phyloP scores from a whole-genome alignment of 1,140 invertebrate species.

The Drosophila ficusphila region DNA sequence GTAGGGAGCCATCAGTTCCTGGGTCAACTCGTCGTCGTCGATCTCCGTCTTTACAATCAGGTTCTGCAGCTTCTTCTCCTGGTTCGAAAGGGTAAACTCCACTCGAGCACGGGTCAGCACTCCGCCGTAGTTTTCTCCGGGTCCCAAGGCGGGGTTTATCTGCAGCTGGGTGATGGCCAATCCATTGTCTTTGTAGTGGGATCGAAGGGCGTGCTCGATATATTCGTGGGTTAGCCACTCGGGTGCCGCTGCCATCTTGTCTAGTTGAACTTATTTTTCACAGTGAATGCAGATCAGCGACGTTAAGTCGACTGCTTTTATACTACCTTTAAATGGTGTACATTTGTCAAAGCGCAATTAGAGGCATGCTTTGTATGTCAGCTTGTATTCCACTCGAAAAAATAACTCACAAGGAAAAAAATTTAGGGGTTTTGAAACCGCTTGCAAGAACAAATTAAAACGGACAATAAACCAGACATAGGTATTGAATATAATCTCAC shows the following conservation, averaged over 20 bases:
- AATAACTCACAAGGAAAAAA: too few species aligned
- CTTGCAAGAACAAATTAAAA: too few species aligned
- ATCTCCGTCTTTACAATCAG: constrained; percentile 73
- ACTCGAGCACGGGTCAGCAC: constrained; percentile 62
- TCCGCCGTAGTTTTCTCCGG: constrained; percentile 81
- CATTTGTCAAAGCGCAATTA: constrained; percentile 14
- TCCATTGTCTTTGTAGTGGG: constrained; percentile 47
- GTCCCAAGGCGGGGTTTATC: constrained; percentile 68
- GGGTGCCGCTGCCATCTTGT: constrained; percentile 61
- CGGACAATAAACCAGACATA: too few species aligned
- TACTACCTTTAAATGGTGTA: constrained; percentile 1
- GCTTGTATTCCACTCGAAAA: constrained; percentile 2
- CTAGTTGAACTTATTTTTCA: background rate
- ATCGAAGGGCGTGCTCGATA: constrained; percentile 60
- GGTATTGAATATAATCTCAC: too few species aligned
- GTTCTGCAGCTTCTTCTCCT: constrained; percentile 16
- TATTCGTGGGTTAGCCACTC: constrained; percentile 74
- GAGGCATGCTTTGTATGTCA: background rate
- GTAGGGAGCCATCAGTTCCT: constrained; percentile 70
- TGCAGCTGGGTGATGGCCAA: constrained; percentile 49
- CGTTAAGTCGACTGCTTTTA: constrained; percentile 24
- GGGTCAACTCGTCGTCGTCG: constrained; percentile 69
- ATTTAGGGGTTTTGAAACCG: too few species aligned
- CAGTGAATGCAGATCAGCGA: background rate
- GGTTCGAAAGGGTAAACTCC: constrained; percentile 19